Percentiles rank a stretch among this genome's conserved stretches.
Evolutionary conservation across 2,113 vertebrate species (phyloP).

Genomic region (Salminus brasiliensis): DNA sequence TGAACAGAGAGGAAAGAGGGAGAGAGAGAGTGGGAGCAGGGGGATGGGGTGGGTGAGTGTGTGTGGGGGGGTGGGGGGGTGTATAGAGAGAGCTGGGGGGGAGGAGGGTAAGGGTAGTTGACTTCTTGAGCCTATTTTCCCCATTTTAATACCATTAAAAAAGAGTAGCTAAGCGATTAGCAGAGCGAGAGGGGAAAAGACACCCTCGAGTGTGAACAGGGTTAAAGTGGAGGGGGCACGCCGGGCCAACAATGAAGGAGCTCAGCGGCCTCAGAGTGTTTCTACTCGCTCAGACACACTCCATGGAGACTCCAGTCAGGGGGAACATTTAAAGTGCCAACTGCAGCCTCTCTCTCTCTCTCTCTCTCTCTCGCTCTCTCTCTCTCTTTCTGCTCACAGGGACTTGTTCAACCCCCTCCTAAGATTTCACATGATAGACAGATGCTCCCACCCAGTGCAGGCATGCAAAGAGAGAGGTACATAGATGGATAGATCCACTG

Average conservation of each 20-base stretch:
- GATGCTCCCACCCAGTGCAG: conserved; percentile 48
- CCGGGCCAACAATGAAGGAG: conserved; percentile 26
- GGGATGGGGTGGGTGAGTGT: too few relatives aligned
- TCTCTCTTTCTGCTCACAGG: conserved; percentile 31
- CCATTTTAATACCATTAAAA: conserved; percentile 56
- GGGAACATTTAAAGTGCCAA: conserved; percentile 52
- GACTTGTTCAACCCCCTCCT: conserved; percentile 42
- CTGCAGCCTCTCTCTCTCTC: conserved; percentile 22
- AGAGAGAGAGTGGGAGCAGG: conserved; percentile 19
- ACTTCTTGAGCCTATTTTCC: conserved; percentile 54
- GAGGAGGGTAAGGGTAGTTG: conserved; percentile 40
- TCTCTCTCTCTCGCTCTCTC: conserved; percentile 35
- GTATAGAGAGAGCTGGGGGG: conserved; percentile 13
- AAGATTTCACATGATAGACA: conserved; percentile 58
- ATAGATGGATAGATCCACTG: conserved; percentile 10
- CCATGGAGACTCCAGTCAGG: conserved; percentile 59
- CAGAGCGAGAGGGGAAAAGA: conserved; percentile 38
- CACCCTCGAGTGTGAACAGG: conserved; percentile 37
- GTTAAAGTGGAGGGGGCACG: conserved; percentile 49
- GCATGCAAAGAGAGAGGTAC: conserved; percentile 38
- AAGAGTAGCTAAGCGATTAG: conserved; percentile 54
- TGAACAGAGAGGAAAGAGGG: conserved; percentile 18
- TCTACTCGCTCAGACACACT: conserved; percentile 30
- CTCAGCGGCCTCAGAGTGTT: conserved; percentile 37
- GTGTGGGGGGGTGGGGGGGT: conserved; percentile 13